Evolutionary conservation across 2,888 invertebrate species (phyloP).

Genomic region (Dryococelus australis): DNA sequence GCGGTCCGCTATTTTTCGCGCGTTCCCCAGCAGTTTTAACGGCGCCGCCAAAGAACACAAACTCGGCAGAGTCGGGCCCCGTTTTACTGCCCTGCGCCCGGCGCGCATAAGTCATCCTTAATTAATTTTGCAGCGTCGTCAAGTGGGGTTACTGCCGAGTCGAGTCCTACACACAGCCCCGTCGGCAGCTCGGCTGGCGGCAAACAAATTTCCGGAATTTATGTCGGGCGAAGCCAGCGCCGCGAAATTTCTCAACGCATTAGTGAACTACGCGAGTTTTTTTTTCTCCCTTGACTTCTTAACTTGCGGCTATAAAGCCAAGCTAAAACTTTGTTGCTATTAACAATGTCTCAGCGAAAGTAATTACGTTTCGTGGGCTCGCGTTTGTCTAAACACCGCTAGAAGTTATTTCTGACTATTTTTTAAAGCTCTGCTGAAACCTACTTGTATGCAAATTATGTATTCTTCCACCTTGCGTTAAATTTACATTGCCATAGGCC

Average conservation of each 20-base stretch:
- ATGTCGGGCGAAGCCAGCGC: neutral
- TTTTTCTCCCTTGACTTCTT: no score
- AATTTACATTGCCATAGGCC: no score
- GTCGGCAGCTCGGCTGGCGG: neutral
- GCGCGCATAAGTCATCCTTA: constrained; percentile 8
- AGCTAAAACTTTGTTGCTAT: no score
- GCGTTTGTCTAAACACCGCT: no score
- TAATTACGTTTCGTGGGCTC: no score
- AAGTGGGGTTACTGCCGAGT: neutral
- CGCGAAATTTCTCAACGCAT: neutral
- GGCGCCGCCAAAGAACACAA: neutral
- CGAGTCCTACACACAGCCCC: no score
- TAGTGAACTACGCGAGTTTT: neutral
- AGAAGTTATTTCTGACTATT: no score
- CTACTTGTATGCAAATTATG: no score
- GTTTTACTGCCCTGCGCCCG: neutral
- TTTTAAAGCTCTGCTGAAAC: no score
- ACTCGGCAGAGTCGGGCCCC: neutral
- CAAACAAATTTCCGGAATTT: neutral
- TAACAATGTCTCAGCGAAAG: no score
- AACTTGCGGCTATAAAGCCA: no score
- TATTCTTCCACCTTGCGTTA: no score
- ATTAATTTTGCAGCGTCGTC: constrained; percentile 3
- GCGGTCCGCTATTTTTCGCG: neutral
- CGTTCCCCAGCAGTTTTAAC: neutral